These are phyloP conservation scores for Axinella damicornis DNA, from an alignment of 37 sponge, comb jelly and placozoan species.

Conservation along the genomic window DNA sequence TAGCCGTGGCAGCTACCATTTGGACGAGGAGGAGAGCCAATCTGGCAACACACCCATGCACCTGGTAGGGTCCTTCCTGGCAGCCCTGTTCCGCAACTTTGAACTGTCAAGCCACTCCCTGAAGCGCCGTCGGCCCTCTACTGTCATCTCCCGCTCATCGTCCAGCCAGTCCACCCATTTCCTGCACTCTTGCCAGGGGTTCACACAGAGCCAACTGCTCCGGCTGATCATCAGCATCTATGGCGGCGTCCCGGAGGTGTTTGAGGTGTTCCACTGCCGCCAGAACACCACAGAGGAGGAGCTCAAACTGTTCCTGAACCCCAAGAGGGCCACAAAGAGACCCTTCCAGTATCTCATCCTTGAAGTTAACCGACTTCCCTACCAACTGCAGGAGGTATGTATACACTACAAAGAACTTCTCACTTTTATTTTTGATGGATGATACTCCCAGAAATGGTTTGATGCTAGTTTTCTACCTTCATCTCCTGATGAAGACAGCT, in stretches of 20 bases:
- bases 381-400: constrained; percentile 72
- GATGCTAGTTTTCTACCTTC: too few relatives aligned
- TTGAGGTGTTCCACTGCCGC: constrained; percentile 69
- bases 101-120: constrained; percentile 41
- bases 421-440: too few relatives aligned
- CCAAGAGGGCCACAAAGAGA: constrained; percentile 29
- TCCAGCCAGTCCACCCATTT: constrained; percentile 52
- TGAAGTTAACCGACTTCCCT: constrained; percentile 57
- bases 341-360: constrained; percentile 58
- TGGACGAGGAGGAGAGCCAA: background rate
- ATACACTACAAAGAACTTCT: too few relatives aligned
- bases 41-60: constrained; percentile 44
- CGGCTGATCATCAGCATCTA: constrained; percentile 63
- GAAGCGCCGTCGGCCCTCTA: constrained; percentile 11
- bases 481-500: too few relatives aligned
- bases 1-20: too few relatives aligned
- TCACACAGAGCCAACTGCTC: constrained; percentile 46
- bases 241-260: constrained; percentile 67
- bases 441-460: too few relatives aligned
- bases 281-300: constrained; percentile 65
- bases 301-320: constrained; percentile 64
- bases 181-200: constrained; percentile 41
- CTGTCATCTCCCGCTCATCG: background rate
- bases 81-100: constrained; percentile 28
- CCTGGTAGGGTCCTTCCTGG: constrained; percentile 61